A percentile compares a stretch with the other conserved stretches of the same genome.
These are phyloP conservation scores for Clepsis dumicolana DNA, from an alignment of 2,888 invertebrate species.

Conservation along the genomic window DNA sequence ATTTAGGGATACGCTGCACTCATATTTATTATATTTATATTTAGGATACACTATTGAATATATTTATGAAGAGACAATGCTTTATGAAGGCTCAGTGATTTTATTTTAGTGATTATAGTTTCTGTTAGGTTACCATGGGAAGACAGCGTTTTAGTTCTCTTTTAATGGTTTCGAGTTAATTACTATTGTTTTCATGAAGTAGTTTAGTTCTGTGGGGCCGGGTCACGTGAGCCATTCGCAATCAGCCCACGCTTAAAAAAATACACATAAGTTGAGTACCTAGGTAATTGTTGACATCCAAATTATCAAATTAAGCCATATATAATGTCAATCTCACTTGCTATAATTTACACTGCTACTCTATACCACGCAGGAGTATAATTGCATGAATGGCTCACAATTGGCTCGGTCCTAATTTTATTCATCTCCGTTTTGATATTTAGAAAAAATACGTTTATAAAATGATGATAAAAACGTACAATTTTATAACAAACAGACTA, in stretches of 20 bases:
- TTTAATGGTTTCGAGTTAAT: slow-evolving; percentile 59
- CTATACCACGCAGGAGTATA: neutral
- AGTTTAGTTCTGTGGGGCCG: slow-evolving; percentile 42
- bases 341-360: neutral
- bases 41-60: slow-evolving; percentile 77
- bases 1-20: slow-evolving; percentile 86
- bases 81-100: slow-evolving; percentile 83
- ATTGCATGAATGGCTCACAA: slow-evolving; percentile 10
- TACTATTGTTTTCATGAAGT: slow-evolving; percentile 45
- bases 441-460: slow-evolving; percentile 20
- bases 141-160: slow-evolving; percentile 79
- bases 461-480: slow-evolving; percentile 34
- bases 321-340: neutral
- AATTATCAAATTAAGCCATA: neutral
- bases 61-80: slow-evolving; percentile 73
- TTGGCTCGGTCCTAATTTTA: slow-evolving; percentile 18
- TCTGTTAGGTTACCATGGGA: slow-evolving; percentile 66
- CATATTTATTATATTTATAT: slow-evolving; percentile 84
- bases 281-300: neutral
- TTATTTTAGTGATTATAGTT: slow-evolving; percentile 59
- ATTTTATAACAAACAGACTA: slow-evolving; percentile 31
- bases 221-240: neutral
- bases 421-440: slow-evolving; percentile 37
- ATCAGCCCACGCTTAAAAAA: neutral
- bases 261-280: neutral